phyloP scores from a whole-genome alignment of 2,888 invertebrate genomes.

The Galeopsomyia nigrocyanea region DNA sequence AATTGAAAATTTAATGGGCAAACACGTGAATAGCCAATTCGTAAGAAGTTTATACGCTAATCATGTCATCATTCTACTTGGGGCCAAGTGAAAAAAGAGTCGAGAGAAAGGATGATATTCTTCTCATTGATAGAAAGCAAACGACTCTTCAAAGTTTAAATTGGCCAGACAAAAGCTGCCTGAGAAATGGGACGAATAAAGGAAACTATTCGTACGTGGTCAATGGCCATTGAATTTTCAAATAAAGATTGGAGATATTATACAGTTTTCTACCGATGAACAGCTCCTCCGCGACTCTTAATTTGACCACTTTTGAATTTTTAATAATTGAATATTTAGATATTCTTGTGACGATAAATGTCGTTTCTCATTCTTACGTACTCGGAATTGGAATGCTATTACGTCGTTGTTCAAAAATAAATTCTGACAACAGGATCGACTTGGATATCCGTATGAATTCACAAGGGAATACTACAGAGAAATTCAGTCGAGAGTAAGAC shows the following conservation, averaged over 20 bases:
- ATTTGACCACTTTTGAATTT: conserved; percentile 11
- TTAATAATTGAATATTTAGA: conserved; percentile 13
- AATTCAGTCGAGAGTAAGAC: no score
- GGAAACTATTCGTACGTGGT: background rate
- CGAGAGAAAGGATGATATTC: background rate
- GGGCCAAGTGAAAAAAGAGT: no score
- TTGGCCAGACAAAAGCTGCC: conserved; percentile 19
- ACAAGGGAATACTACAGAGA: no score
- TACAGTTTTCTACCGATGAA: background rate
- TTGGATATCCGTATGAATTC: no score
- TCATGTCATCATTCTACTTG: no score
- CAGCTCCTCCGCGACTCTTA: conserved; percentile 25
- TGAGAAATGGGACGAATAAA: conserved; percentile 12
- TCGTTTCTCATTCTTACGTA: background rate
- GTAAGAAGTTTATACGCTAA: no score
- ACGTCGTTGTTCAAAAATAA: no score
- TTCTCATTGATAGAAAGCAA: conserved; percentile 16
- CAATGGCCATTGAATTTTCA: background rate
- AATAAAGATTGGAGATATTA: background rate
- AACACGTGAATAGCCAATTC: no score
- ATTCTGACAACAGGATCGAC: no score
- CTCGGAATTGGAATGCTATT: no score
- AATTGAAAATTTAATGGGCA: no score
- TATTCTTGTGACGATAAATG: conserved; percentile 8
- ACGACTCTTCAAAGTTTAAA: conserved; percentile 29